A percentile compares a stretch with the other conserved stretches of the same genome.
Conservation (phyloP, 2,888 invertebrate genomes). For the Agrochola macilenta region DNA sequence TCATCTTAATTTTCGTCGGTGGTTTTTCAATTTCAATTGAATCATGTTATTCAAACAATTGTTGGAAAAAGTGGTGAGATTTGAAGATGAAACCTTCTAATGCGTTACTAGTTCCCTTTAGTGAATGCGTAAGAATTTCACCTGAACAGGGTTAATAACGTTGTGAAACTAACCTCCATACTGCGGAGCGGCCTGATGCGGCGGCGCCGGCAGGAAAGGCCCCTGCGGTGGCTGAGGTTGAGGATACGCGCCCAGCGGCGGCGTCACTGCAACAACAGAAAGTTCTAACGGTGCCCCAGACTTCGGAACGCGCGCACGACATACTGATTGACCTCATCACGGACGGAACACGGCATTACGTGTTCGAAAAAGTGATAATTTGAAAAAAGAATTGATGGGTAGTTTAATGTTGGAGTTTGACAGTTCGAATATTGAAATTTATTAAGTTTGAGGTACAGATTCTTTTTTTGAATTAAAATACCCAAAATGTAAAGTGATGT, state of each 20-base stretch:
- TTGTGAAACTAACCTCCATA: constrained; percentile 84
- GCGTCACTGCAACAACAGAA: constrained; percentile 88
- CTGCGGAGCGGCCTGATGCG: constrained; percentile 91
- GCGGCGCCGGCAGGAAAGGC: constrained; percentile 92
- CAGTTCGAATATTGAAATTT: neutral
- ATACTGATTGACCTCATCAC: constrained; percentile 53
- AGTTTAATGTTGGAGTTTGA: constrained; percentile 46
- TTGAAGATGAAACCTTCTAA: neutral
- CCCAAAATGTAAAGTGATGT: constrained; percentile 50
- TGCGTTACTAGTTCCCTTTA: neutral
- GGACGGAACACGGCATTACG: constrained; percentile 1
- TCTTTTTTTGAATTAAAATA: constrained; percentile 44
- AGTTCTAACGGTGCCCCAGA: constrained; percentile 63
- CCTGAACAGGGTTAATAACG: neutral
- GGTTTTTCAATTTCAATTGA: neutral
- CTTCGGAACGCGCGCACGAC: constrained; percentile 47
- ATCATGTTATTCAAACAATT: neutral
- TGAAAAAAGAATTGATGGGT: constrained; percentile 9
- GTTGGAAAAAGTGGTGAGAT: neutral
- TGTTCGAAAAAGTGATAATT: constrained; percentile 2
- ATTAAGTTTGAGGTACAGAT: neutral
- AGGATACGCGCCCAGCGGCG: constrained; percentile 90
- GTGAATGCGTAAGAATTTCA: neutral
- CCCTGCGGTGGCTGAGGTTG: constrained; percentile 91
- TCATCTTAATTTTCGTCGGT: neutral